phyloP scores from a whole-genome alignment of 2,113 vertebrate genomes.

The rabbit (Oryctolagus cuniculus) region mOryCun1.1 NC_091438.1:102227001-102227500 shows the following conservation, averaged over 20 bases:
- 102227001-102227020: neutral
- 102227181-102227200: neutral
- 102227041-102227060: neutral
- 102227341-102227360: constrained; percentile 30
- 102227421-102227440: too few species aligned
- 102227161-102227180: neutral
- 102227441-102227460: too few species aligned
- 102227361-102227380: neutral
- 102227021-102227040: neutral
- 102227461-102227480: too few species aligned
- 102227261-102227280: constrained; percentile 12
- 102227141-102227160: neutral
- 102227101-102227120: neutral
- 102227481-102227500: too few species aligned
- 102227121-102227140: neutral
- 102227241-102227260: neutral
- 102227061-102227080: neutral
- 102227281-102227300: constrained; percentile 28
- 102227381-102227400: neutral
- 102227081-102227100: constrained; percentile 7
- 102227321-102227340: constrained; percentile 5
- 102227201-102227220: constrained; percentile 7
- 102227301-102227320: neutral
- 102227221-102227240: neutral
- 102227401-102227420: too few species aligned